Percentiles rank a stretch among this genome's conserved stretches.
Conservation (phyloP, 2,888 invertebrate genomes). For the Coelogynopora nodosa region DNA sequence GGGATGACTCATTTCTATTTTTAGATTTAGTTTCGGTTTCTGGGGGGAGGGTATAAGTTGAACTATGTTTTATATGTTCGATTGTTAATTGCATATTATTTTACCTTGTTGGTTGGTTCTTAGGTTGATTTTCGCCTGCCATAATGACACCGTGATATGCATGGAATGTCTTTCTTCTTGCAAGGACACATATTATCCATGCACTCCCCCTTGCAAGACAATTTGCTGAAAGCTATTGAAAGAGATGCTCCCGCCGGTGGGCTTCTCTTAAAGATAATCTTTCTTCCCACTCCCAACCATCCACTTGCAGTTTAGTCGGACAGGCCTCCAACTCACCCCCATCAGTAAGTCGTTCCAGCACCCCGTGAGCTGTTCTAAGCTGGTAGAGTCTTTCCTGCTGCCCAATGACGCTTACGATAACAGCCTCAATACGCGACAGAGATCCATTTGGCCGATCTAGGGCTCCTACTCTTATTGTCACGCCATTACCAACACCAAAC, state of each 20-base stretch:
- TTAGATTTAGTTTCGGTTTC: too few relatives aligned
- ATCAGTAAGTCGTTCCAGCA: not conserved
- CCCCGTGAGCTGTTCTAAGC: not conserved
- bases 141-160: not conserved
- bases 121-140: too few relatives aligned
- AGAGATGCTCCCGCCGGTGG: not conserved
- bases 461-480: not conserved
- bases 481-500: not conserved
- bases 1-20: too few relatives aligned
- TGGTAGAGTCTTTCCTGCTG: not conserved
- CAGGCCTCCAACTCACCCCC: not conserved
- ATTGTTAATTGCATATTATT: too few relatives aligned
- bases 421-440: not conserved
- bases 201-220: not conserved
- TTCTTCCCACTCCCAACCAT: not conserved
- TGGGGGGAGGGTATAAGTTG: too few relatives aligned
- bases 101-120: too few relatives aligned
- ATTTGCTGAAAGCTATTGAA: not conserved
- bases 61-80: too few relatives aligned
- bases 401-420: not conserved
- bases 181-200: not conserved
- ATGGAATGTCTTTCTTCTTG: not conserved
- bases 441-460: not conserved
- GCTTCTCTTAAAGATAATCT: not conserved
- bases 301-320: not conserved